A percentile compares a stretch with the other conserved stretches of the same genome.
Evolutionary conservation across 2,113 vertebrate genomes (phyloP).

Genomic region (Propithecus coquereli): DNA sequence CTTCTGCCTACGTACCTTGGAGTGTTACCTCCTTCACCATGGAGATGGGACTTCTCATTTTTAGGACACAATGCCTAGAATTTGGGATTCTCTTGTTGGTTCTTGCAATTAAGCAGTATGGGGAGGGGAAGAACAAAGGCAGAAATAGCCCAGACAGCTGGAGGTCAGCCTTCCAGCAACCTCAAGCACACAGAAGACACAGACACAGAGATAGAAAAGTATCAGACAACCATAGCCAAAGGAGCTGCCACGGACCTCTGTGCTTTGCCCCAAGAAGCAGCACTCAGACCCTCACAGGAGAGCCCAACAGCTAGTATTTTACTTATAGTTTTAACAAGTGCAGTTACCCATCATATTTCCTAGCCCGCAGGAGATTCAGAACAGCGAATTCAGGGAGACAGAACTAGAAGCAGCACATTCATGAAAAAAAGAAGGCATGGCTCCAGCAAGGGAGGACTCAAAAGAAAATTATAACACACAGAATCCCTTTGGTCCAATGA

Average conservation of each 20-base stretch:
- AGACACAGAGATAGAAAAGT: fast-evolving
- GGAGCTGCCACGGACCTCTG: fast-evolving
- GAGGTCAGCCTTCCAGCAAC: background rate
- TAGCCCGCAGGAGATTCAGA: background rate
- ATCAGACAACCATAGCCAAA: fast-evolving
- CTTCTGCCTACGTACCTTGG: background rate
- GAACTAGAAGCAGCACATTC: background rate
- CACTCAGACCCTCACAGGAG: background rate
- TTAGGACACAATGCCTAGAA: background rate
- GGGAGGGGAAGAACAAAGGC: background rate
- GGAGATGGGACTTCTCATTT: background rate
- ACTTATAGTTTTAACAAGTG: background rate
- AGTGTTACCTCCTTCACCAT: background rate
- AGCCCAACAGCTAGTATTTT: background rate
- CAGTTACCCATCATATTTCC: background rate
- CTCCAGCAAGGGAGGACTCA: background rate
- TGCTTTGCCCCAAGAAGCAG: background rate
- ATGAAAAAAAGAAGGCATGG: background rate
- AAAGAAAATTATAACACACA: too few relatives aligned
- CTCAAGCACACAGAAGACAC: background rate
- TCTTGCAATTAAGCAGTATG: background rate
- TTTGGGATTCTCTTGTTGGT: background rate
- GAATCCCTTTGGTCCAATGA: background rate
- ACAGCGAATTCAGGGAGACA: background rate
- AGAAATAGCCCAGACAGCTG: background rate